phyloP scores from a whole-genome alignment of 2,797 vertebrate species.

The Thripadectes ignobilis region DNA sequence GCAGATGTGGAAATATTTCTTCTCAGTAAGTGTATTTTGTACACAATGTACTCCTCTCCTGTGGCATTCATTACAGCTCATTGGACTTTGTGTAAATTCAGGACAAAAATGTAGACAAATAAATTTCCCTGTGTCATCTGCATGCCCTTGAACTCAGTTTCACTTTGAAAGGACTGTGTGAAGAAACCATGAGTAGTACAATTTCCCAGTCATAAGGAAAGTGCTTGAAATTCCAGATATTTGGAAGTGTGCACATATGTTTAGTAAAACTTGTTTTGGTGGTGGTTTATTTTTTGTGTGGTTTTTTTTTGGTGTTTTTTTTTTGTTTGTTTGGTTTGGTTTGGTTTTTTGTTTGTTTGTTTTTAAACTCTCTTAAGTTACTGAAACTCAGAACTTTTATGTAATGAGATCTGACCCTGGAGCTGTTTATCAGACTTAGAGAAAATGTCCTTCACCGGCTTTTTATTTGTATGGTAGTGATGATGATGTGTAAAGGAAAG shows the following conservation, averaged over 20 bases:
- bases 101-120: not conserved
- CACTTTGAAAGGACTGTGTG: not conserved
- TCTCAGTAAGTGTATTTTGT: not conserved
- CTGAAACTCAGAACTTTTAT: not conserved
- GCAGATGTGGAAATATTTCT: not conserved
- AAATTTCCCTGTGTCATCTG: not conserved
- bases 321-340: not conserved
- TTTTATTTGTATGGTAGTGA: not conserved
- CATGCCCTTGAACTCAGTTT: conserved; percentile 2
- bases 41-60: not conserved
- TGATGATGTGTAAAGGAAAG: not conserved
- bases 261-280: not conserved
- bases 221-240: not conserved
- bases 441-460: not conserved
- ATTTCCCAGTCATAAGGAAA: not conserved
- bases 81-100: not conserved
- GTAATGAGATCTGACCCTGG: not conserved
- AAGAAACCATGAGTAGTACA: not conserved
- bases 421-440: not conserved
- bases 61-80: not conserved
- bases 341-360: not conserved
- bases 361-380: not conserved
- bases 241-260: not conserved
- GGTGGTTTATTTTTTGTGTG: not conserved
- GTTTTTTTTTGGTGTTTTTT: no score